Percentiles rank a stretch among this genome's conserved stretches.
Evolutionary conservation across 2,888 invertebrate species (phyloP).

Genomic region (Nebria salina): DNA sequence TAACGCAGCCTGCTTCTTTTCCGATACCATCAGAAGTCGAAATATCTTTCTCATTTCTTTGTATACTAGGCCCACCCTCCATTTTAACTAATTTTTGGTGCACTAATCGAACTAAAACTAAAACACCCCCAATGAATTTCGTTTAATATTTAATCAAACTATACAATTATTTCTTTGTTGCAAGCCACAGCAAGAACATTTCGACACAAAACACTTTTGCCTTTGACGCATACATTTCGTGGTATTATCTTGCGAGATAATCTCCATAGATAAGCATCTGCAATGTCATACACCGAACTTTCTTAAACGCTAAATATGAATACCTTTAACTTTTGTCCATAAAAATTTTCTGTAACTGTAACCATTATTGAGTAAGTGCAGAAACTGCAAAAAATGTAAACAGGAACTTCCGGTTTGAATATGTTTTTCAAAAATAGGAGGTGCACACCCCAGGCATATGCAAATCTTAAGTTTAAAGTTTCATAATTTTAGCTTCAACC

Average conservation of each 20-base stretch:
- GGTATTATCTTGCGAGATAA: slow-evolving; percentile 18
- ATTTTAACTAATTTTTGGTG: slow-evolving; percentile 48
- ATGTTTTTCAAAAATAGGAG: no score
- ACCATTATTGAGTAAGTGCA: no score
- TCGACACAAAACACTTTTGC: slow-evolving; percentile 34
- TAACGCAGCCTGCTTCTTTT: slow-evolving; percentile 57
- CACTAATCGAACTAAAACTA: slow-evolving; percentile 5
- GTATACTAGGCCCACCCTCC: slow-evolving; percentile 59
- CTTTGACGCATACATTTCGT: slow-evolving; percentile 6
- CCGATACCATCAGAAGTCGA: slow-evolving; percentile 45
- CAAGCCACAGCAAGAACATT: slow-evolving; percentile 39
- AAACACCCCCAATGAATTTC: slow-evolving; percentile 13
- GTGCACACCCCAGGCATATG: no score
- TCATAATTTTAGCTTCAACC: no score
- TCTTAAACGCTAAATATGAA: no score
- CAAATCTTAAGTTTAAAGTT: no score
- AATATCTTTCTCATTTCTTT: slow-evolving; percentile 50
- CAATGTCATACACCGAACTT: no score
- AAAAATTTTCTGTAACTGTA: no score
- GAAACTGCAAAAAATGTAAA: no score
- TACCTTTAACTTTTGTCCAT: no score
- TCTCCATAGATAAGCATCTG: background rate
- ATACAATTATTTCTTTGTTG: slow-evolving; percentile 23
- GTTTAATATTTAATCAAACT: slow-evolving; percentile 12
- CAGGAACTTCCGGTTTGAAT: no score